Base-by-base conservation (phyloP, 2,113 vertebrate species). In the Vicugna pacos region DNA sequence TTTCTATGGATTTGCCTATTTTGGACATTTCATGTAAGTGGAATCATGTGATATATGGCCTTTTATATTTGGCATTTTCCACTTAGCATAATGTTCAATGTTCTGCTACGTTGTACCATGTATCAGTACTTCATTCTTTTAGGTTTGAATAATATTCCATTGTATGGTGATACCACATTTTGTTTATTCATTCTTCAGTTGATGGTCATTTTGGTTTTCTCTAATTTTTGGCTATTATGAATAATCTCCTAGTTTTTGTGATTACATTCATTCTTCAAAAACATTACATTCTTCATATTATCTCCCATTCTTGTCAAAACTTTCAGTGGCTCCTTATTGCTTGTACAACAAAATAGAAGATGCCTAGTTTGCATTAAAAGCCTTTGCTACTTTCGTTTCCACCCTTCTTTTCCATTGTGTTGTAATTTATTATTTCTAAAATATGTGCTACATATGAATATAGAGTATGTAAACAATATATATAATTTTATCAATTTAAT, bases 291-390 rank as follows among this genome's bases (percentile, higher is more conserved):
- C 38, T 67, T 79, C 30, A 67, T 20, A 32, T 87, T 73, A 32
- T 65, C 50, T n/a, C 70, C 70, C 35, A 73, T 91, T 97, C 24
- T 96, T 95, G 69, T 76, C 52, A 72, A 64, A 16, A 79, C 35
- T 76, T 82, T 69, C 26, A 2, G 20, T 54, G 65, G 14, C 22
- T 76, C 26, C 52, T 13, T 76, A 12, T 76, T 82, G 6, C 38
- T 82, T 69, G 8, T 77, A 48, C 5, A 87, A 60, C 19, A 58
- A 52, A 73, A 77, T 70, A 64, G 56, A 72, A 62, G 75, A 58
- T 91, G 69, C 7, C 80, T 48, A 69, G 77, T 58, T 92, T 69
- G 26, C 46, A 28, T 67, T 86, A 26, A 80, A 70, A 73, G 42
- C 81, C 58, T 90, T 90, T 4, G 46, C 24, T 69, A 22, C 20